Evolutionary conservation across 2,888 invertebrate species (phyloP), one percentile per base, ranked within the genome.

Genomic region (Drosophila anomelani): DNA sequence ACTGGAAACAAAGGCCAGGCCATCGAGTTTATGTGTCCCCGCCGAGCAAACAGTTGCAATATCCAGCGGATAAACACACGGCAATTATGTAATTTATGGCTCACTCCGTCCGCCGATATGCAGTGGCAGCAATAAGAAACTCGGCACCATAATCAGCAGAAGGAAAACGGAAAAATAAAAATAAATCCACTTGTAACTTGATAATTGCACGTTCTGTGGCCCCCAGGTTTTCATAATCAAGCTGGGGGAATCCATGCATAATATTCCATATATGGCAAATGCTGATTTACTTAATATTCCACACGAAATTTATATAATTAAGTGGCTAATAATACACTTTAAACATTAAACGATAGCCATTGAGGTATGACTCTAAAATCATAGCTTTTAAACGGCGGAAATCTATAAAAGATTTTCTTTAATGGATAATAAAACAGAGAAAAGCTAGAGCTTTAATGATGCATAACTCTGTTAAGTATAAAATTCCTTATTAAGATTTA

Each of bases 61-160:
- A 70, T 51, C 70, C 53, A 56, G 38, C 39, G 66, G 62, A 74
- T 81, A 79, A 77, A 71, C 70, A 41, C 49, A 62, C 44, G 43
- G 59, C 66, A 78, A 86, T 86, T 86, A 85, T 83, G 84, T 79
- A 86, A 86, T 86, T 81, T 77, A 77, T 78, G 80, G 62, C 61
- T 78, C 76, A 36, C 63, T 72, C 67, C 69, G 74, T 72, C 67
- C 69, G 74, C 53, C 69, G 73, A 85, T 79, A 77, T 85, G 78
- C 78, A 82, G 69, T 72, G 68, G 67, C 46, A 63, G 38, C 51
- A 41, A 58, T 36, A 55, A 26, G 54, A 72, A 66, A 79, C 69
- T 26, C 46, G 60, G 55, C 43, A 43, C 70, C 69, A 80, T 69
- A 81, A 85, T 72, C 69, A 74, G 62, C 39, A 15, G 15, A 62